A percentile compares a stretch with the other conserved stretches of the same genome.
Evolutionary conservation across 2,113 vertebrate genomes (phyloP).

Genomic region (Rousettus leschenaultii): DNA sequence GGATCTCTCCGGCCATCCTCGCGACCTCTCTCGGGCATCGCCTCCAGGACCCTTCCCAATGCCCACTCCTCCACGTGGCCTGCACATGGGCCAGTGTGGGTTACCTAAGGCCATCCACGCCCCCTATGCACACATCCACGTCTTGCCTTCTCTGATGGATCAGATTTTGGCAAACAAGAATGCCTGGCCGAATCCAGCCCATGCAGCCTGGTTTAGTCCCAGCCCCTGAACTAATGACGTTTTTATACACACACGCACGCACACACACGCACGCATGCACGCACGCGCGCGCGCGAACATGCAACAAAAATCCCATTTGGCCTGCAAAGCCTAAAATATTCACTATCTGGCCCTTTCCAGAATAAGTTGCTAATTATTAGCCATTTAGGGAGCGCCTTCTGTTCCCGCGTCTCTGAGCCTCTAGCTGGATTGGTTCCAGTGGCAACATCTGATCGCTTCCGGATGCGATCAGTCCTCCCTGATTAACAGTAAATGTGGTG

Average conservation of each 20-base stretch:
- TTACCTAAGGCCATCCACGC: background rate
- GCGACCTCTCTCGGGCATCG: too few species aligned
- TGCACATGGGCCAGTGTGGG: background rate
- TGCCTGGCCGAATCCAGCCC: background rate
- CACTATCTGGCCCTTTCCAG: background rate
- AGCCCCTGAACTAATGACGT: background rate
- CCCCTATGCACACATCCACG: rapidly evolving
- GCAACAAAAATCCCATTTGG: background rate
- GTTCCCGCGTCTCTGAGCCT: background rate
- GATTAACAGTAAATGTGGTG: background rate
- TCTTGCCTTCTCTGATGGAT: background rate
- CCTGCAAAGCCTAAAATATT: background rate
- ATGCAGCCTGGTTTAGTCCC: background rate
- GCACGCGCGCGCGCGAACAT: background rate
- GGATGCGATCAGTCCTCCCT: background rate
- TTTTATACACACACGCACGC: background rate
- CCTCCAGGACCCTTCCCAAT: rapidly evolving
- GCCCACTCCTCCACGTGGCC: background rate
- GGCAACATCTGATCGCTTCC: background rate
- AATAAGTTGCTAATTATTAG: background rate
- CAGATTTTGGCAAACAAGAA: background rate
- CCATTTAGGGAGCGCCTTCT: background rate
- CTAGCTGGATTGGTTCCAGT: background rate
- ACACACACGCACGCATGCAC: background rate
- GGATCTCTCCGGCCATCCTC: background rate